Evolutionary conservation across 2,113 vertebrate species (phyloP), one percentile per base, ranked within the genome.

Genomic region (Rhynchomys soricoides): DNA sequence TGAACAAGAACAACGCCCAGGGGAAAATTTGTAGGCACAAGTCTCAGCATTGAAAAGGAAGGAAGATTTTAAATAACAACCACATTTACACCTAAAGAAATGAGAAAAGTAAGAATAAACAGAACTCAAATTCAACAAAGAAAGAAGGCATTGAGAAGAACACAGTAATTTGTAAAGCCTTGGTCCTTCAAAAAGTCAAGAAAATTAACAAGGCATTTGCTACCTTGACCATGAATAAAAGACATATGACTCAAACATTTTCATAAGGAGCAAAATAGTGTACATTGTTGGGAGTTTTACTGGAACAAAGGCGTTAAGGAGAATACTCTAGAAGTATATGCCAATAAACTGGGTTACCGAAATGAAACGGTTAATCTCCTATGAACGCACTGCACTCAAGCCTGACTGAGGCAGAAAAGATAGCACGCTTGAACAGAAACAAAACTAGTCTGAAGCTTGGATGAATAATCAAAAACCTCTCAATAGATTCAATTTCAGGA

Each of bases 111-210:
- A 86, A 86, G 12, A 86, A 55, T 8, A 93, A 79, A 52, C 6
- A 75, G 21, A 83, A 79, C 13, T 15, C n/a, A 94, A 91, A 71
- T 87, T 26, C 34, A n/a, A 87, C 17, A 45, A 91, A 55, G 29
- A 87, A 93, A 73, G 50, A 68, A 91, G n/a, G n/a, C n/a, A n/a
- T n/a, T n/a, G n/a, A 77, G n/a, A 40, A 78, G 64, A 75, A 48
- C 2, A 12, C 59, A 34, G 5, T 29, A 66, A 68, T 86, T 68
- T 86, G 50, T 50, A 68, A 68, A 86, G 34, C 2, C 19, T 40
- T 91, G 55, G 45, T 92, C 86, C 19, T 95, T 90, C 45, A 62
- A 75, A 90, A 86, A 75, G 2, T 52, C 1, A 10, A 89, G 88
- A 5, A 83, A 95, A 81, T 59, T 70, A n/a, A 55, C 4, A 57